Evolutionary conservation across 2,888 invertebrate genomes (phyloP), one percentile per base, ranked within the genome.

Genomic region (Pseudoips prasinana): DNA sequence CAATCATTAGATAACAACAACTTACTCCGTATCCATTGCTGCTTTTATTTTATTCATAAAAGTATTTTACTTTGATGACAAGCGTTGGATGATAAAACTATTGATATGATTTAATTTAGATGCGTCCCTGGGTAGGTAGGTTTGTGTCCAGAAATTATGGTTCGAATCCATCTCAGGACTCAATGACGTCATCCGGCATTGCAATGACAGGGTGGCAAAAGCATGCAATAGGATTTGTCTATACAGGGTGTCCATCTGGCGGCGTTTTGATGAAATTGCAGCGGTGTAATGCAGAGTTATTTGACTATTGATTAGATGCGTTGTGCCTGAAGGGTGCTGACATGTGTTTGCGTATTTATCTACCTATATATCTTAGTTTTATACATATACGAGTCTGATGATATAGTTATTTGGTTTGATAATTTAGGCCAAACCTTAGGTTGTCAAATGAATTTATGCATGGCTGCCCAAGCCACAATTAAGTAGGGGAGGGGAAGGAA

Each of bases 151-250:
- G 81, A 74, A 85, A 85, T 86, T 83, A 87, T 86, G 74, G 83
- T 71, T 68, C 65, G 73, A 82, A 86, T 86, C 81, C 83, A 85
- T 87, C 86, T 85, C 83, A 75, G 74, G 64, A 57, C 69, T 64
- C 72, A 80, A 87, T 84, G 85, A 85, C 82, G 80, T 84, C 84
- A 80, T 85, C 84, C 71, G 72, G 67, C 75, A 78, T 81, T 69
- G 73, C 80, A 83, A 83, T 81, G 85, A 81, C 83, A 74, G 78
- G 57, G 75, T 68, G 77, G 71, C 64, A 77, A 85, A 80, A 83
- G 80, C 77, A 72, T 69, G 55, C 59, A 55, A 64, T 66, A 63
- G 58, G 61, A 60, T 60, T 69, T 65, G 68, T 70, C 68, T 65
- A 63, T 67, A 64, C 60, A 56, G 56, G 30, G 49, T 48, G 50